A percentile compares a stretch with the other conserved stretches of the same genome.
phyloP scores from a whole-genome alignment of 2,113 vertebrate species.

The Trogon surrucura region DNA sequence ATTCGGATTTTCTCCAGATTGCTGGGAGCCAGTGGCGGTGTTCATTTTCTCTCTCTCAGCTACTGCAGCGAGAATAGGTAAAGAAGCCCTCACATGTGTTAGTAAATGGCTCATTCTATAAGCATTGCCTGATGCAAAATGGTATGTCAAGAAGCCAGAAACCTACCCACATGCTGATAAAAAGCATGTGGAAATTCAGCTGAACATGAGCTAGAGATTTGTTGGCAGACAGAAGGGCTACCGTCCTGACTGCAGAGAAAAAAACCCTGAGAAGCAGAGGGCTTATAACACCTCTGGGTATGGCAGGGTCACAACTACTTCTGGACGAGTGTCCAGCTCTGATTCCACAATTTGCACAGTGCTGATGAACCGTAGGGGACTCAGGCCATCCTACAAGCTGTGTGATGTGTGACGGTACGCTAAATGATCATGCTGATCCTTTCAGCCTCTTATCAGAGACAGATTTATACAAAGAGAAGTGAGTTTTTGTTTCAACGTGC shows the following conservation, averaged over 20 bases:
- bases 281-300: background rate
- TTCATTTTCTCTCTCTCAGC: background rate
- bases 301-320: background rate
- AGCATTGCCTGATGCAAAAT: background rate
- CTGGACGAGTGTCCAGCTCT: background rate
- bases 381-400: background rate
- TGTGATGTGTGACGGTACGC: background rate
- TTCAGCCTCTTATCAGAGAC: background rate
- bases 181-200: background rate
- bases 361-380: background rate
- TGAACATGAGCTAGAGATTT: accelerated
- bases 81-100: background rate
- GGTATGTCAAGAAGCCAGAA: background rate
- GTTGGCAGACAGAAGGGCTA: background rate
- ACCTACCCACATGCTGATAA: background rate
- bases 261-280: background rate
- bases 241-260: background rate
- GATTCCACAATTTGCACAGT: background rate
- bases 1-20: background rate
- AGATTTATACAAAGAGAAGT: background rate
- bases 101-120: background rate
- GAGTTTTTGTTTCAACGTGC: background rate
- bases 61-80: background rate
- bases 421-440: background rate
- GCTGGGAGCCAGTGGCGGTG: background rate